Percentiles rank a stretch among this genome's conserved stretches.
These are phyloP conservation scores for Himalopsyche tibetana DNA, from an alignment of 2,888 invertebrate genomes.

Conservation along the genomic window DNA sequence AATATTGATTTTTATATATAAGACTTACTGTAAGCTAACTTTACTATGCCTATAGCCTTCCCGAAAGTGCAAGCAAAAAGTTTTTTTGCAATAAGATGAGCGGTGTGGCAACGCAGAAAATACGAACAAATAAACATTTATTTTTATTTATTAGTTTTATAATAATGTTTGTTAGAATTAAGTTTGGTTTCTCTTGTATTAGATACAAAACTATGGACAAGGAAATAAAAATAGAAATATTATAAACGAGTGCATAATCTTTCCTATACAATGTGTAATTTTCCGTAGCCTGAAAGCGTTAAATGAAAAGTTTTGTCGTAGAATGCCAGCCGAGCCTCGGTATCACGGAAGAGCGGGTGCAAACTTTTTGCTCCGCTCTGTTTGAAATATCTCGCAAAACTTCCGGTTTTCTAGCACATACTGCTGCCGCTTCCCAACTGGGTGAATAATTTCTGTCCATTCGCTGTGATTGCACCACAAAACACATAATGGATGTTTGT, in stretches of 20 bases:
- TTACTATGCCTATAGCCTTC: no score
- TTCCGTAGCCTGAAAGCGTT: constrained; percentile 15
- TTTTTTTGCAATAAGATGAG: no score
- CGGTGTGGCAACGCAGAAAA: no score
- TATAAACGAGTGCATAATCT: constrained; percentile 1
- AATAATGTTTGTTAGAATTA: no score
- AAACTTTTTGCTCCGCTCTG: constrained; percentile 31
- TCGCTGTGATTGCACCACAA: not conserved
- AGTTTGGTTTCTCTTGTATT: no score
- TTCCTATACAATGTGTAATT: not conserved
- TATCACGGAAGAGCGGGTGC: constrained; percentile 9
- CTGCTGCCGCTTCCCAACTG: constrained; percentile 10
- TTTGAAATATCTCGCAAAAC: constrained; percentile 39
- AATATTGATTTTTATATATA: no score
- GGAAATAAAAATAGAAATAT: not conserved
- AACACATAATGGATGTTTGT: no score
- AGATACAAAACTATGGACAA: no score
- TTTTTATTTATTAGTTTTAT: no score
- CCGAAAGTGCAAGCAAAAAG: no score
- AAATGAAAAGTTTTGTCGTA: constrained; percentile 24
- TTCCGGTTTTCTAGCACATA: constrained; percentile 4
- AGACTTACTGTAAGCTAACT: no score
- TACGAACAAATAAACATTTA: no score
- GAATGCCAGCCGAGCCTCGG: constrained; percentile 4
- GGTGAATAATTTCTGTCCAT: not conserved